A percentile compares a stretch with the other conserved stretches of the same genome.
These are phyloP conservation scores for Actenoides lindsayi DNA, from an alignment of 2,113 vertebrate species.

Conservation along the genomic window DNA sequence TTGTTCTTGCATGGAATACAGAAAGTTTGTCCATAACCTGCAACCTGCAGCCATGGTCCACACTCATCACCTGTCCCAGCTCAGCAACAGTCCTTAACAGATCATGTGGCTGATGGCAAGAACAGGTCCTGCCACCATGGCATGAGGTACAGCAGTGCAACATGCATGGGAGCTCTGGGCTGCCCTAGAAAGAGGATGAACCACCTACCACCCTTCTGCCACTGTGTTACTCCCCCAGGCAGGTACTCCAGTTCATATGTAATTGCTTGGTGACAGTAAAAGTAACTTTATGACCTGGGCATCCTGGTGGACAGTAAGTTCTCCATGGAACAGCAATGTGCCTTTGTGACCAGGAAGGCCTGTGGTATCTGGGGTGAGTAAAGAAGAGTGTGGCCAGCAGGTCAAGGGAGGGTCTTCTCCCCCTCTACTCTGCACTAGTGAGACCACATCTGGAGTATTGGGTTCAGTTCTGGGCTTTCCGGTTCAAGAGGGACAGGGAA, in stretches of 20 bases:
- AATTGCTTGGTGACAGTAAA: not conserved
- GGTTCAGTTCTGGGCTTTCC: too few species aligned
- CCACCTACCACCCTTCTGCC: not conserved
- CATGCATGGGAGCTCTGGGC: not conserved
- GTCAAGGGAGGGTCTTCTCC: too few species aligned
- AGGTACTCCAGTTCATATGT: not conserved
- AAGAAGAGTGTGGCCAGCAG: too few species aligned
- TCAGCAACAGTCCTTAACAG: not conserved
- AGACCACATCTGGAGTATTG: too few species aligned
- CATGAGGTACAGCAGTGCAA: not conserved
- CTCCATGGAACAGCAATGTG: too few species aligned
- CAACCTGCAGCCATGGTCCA: not conserved
- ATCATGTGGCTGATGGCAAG: not conserved
- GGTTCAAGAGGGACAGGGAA: too few species aligned
- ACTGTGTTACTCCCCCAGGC: not conserved
- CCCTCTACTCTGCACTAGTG: too few species aligned
- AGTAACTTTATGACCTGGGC: not conserved
- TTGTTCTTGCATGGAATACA: not conserved
- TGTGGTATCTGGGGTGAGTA: too few species aligned
- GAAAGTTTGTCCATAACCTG: not conserved
- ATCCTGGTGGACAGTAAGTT: too few species aligned
- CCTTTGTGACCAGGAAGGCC: too few species aligned
- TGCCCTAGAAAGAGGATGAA: not conserved
- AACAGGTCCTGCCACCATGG: too few species aligned
- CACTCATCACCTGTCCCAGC: not conserved